phyloP scores from a whole-genome alignment of 1,140 invertebrate genomes.

The Choristoneura fumiferana region DNA sequence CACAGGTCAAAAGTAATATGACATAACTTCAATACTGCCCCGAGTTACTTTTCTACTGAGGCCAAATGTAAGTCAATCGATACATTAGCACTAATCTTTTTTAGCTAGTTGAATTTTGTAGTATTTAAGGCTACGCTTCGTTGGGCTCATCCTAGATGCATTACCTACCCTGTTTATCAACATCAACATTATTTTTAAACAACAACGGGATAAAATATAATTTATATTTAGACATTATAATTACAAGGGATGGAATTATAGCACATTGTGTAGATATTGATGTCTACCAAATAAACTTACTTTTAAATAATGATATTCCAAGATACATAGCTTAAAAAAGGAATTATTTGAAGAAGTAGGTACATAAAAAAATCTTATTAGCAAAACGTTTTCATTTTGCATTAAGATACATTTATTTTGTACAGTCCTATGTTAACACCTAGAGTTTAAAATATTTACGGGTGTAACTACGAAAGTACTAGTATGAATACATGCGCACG shows the following conservation, averaged over 20 bases:
- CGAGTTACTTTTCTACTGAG: no score
- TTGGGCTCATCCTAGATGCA: constrained; percentile 52
- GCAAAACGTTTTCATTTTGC: neutral
- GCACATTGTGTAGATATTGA: constrained; percentile 33
- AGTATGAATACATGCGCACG: neutral
- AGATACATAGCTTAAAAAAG: constrained; percentile 1
- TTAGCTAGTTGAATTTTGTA: neutral
- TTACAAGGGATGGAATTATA: constrained; percentile 40
- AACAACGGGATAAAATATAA: constrained; percentile 29
- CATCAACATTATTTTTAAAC: constrained; percentile 34
- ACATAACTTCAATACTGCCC: no score
- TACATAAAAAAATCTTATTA: neutral
- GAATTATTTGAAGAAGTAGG: neutral
- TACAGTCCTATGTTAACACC: constrained; percentile 13
- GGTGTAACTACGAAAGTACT: constrained; percentile 4
- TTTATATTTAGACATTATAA: constrained; percentile 32
- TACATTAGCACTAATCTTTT: no score
- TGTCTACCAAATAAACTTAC: constrained; percentile 17
- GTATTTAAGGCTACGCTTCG: constrained; percentile 40
- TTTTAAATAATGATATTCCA: constrained; percentile 2
- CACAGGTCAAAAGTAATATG: no score
- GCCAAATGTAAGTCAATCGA: no score
- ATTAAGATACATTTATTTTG: constrained; percentile 7
- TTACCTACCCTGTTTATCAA: constrained; percentile 52
- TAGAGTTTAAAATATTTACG: constrained; percentile 9